These are phyloP conservation scores for Microcebus tavaratra DNA, from an alignment of 2,113 vertebrate genomes.

Conservation along the genomic window DNA sequence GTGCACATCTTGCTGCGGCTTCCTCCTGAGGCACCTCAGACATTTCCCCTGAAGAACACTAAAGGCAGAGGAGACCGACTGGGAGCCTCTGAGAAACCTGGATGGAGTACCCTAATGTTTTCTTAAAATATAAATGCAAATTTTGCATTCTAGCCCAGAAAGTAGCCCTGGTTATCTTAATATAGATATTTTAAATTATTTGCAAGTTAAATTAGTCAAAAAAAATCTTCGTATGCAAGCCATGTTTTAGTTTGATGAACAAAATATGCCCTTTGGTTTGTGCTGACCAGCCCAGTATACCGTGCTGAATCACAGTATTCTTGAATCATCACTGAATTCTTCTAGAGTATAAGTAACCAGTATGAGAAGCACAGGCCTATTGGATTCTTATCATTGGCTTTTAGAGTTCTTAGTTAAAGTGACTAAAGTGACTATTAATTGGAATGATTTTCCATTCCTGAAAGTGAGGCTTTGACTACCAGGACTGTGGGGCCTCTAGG, in stretches of 20 bases:
- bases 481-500: background rate
- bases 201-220: background rate
- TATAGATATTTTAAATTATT: conserved; percentile 12
- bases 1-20: background rate
- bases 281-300: background rate
- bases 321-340: background rate
- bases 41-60: background rate
- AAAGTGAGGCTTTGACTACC: background rate
- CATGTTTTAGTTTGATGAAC: background rate
- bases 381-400: background rate
- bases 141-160: background rate
- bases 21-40: background rate
- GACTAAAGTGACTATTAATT: background rate
- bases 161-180: background rate
- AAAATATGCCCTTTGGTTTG: background rate
- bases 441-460: background rate
- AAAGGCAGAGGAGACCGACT: background rate
- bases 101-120: background rate
- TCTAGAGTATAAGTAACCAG: background rate
- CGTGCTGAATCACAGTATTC: background rate
- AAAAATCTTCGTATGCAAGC: background rate
- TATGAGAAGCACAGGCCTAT: background rate
- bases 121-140: background rate
- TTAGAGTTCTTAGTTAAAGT: background rate
- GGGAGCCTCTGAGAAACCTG: background rate